These are phyloP conservation scores for Fragum fragum DNA, from an alignment of 2,888 invertebrate genomes.

Conservation along the genomic window DNA sequence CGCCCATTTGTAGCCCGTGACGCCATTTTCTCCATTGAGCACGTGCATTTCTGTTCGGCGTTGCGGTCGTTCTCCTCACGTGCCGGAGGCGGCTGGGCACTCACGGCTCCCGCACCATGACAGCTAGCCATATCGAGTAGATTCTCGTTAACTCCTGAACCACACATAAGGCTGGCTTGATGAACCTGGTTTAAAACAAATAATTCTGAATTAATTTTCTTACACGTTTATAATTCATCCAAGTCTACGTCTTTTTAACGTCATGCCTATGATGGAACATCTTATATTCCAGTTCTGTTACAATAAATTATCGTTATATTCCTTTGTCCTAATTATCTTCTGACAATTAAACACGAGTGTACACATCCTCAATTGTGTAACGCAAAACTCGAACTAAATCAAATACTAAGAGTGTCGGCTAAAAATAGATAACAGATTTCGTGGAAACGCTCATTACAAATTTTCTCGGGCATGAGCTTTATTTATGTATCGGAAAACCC, in stretches of 20 bases:
- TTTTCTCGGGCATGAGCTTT: no score
- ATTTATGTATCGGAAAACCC: no score
- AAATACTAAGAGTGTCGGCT: no score
- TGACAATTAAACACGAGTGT: no score
- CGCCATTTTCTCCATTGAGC: neutral
- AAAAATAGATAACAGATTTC: no score
- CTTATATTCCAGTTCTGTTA: neutral
- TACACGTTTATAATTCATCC: neutral
- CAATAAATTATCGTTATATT: neutral
- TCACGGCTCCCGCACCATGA: neutral
- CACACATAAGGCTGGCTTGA: conserved; percentile 17
- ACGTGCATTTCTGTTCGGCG: neutral
- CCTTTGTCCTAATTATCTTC: neutral
- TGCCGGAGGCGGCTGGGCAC: neutral
- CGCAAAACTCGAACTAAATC: no score
- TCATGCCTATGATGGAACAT: neutral
- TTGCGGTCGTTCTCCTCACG: neutral
- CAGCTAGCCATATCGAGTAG: neutral
- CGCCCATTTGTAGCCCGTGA: neutral
- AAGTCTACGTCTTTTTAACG: neutral
- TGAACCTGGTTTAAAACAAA: neutral
- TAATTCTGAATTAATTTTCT: neutral
- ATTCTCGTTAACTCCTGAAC: neutral
- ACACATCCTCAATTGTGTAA: no score
- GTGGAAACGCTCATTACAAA: no score